Conservation (phyloP, 2,888 invertebrate species). For the Carcina quercana region DNA sequence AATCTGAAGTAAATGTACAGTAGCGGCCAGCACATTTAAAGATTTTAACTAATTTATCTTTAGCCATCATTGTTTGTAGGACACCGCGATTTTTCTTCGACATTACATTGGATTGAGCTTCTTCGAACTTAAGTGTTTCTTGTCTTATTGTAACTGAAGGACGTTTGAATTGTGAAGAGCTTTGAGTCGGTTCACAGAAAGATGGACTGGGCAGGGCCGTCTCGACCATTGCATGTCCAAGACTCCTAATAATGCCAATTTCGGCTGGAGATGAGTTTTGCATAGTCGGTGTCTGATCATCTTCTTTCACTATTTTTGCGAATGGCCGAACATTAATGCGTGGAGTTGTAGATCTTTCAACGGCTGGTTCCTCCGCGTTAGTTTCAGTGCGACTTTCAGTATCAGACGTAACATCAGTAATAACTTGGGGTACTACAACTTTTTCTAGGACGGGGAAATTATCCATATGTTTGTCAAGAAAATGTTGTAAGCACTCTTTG, state of each 20-base stretch:
- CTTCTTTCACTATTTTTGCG: too few relatives aligned
- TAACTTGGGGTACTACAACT: slow-evolving; percentile 10
- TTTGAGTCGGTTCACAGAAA: neutral
- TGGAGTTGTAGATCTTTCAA: slow-evolving; percentile 11
- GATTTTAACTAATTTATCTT: slow-evolving; percentile 54
- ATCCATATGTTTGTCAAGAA: slow-evolving; percentile 55
- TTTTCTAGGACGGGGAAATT: slow-evolving; percentile 45
- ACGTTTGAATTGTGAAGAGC: too few relatives aligned
- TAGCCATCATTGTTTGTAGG: slow-evolving; percentile 61
- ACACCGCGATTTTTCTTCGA: slow-evolving; percentile 51
- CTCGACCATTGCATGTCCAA: slow-evolving; percentile 35
- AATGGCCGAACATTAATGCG: slow-evolving; percentile 58
- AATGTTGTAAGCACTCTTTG: slow-evolving; percentile 56
- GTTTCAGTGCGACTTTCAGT: neutral
- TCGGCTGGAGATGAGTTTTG: too few relatives aligned
- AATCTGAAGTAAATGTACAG: slow-evolving; percentile 52
- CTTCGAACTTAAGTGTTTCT: slow-evolving; percentile 35
- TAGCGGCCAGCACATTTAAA: slow-evolving; percentile 62
- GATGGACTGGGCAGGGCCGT: slow-evolving; percentile 18
- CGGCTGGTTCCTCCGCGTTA: slow-evolving; percentile 3
- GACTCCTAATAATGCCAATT: slow-evolving; percentile 74
- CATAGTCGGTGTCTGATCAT: too few relatives aligned
- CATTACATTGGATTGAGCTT: slow-evolving; percentile 46
- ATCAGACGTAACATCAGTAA: slow-evolving; percentile 1
- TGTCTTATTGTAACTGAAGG: too few relatives aligned